Conservation (phyloP, 2,797 vertebrate genomes). For the Ceyx erithaca region DNA sequence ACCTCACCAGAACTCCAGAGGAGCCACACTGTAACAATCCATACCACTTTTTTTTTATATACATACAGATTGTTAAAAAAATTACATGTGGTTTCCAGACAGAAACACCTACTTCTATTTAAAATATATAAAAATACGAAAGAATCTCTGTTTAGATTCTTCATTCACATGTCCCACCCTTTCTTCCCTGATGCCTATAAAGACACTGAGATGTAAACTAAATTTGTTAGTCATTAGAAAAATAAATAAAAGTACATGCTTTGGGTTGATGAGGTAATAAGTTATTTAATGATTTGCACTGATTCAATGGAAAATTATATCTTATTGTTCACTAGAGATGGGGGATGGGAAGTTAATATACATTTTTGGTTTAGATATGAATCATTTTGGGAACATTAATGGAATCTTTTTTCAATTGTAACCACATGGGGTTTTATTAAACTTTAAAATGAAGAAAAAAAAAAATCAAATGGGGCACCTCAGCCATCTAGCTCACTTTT, state of each 20-base stretch:
- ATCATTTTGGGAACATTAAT: slow-evolving; percentile 30
- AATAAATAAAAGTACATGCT: background rate
- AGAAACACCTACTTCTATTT: slow-evolving; percentile 37
- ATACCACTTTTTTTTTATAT: background rate
- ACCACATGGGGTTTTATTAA: slow-evolving; percentile 63
- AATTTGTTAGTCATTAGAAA: slow-evolving; percentile 34
- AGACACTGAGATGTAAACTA: background rate
- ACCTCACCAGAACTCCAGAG: background rate
- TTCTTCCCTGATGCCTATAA: background rate
- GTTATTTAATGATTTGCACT: slow-evolving; percentile 31
- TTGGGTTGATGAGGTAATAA: slow-evolving; percentile 13
- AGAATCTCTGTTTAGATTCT: slow-evolving; percentile 10
- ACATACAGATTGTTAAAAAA: background rate
- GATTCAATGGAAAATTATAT: slow-evolving; percentile 35
- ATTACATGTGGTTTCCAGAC: slow-evolving; percentile 49
- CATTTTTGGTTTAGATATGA: slow-evolving; percentile 24
- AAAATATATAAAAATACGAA: background rate
- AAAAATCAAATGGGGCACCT: slow-evolving; percentile 9
- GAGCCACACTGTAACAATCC: background rate
- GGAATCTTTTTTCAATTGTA: slow-evolving; percentile 30
- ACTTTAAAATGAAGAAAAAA: slow-evolving; percentile 36
- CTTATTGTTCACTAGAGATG: slow-evolving; percentile 42
- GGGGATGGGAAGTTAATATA: slow-evolving; percentile 34
- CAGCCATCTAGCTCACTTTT: slow-evolving; percentile 37
- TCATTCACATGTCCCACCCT: background rate